phyloP scores from a whole-genome alignment of 2,888 invertebrate genomes.

The Habroteleia sp. region DNA sequence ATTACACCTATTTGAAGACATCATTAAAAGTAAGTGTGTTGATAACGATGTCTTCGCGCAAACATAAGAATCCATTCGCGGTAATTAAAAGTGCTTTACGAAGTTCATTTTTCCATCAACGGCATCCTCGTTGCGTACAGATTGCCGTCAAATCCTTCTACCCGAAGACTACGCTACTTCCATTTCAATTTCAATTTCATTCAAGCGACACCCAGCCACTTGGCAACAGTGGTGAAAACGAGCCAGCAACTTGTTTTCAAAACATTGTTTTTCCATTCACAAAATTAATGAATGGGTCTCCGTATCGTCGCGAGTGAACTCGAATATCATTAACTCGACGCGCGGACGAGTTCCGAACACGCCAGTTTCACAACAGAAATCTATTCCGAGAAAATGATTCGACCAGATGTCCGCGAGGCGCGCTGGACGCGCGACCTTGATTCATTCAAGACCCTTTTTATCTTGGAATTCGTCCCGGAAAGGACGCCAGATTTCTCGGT shows the following conservation, averaged over 20 bases:
- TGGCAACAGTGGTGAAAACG: slow-evolving; percentile 29
- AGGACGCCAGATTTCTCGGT: slow-evolving; percentile 80
- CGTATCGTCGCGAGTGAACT: slow-evolving; percentile 4
- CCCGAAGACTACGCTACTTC: no score
- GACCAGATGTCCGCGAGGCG: slow-evolving; percentile 57
- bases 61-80: no score
- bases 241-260: slow-evolving; percentile 17
- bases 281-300: slow-evolving; percentile 41
- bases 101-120: no score
- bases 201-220: no score
- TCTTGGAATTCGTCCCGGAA: slow-evolving; percentile 81
- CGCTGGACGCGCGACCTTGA: slow-evolving; percentile 72
- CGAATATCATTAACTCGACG: slow-evolving; percentile 50
- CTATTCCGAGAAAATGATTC: slow-evolving; percentile 61
- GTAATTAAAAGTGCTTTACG: no score
- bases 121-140: no score
- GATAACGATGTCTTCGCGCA: no score
- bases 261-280: slow-evolving; percentile 46
- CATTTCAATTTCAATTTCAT: no score
- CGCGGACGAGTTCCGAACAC: slow-evolving; percentile 33
- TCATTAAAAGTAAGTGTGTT: no score
- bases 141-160: no score
- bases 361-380: slow-evolving; percentile 50
- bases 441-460: slow-evolving; percentile 80
- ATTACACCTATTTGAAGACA: no score